These are phyloP conservation scores for Napeogenes sylphis DNA, from an alignment of 2,888 invertebrate species.

Conservation along the genomic window DNA sequence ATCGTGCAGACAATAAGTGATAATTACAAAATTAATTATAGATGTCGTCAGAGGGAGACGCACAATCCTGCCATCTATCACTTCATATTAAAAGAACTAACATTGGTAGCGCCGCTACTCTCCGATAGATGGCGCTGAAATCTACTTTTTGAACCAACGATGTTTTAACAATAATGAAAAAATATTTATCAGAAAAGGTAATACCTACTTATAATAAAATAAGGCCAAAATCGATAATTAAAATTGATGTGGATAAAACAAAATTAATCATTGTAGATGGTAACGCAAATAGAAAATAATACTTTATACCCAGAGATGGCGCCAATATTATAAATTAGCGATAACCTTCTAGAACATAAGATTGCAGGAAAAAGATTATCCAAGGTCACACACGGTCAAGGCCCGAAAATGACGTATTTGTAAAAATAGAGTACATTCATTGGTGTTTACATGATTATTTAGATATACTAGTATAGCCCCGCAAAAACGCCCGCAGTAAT, in stretches of 20 bases:
- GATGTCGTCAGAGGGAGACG: conserved; percentile 1
- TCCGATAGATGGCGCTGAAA: conserved; percentile 36
- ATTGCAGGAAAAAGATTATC: conserved; percentile 32
- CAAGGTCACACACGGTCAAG: conserved; percentile 33
- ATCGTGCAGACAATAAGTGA: conserved; percentile 34
- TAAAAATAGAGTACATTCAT: conserved; percentile 10
- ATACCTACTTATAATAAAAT: too few relatives aligned
- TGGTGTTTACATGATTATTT: neutral
- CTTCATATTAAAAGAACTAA: neutral
- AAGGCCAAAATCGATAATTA: too few relatives aligned
- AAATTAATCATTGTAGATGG: too few relatives aligned
- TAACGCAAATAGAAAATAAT: neutral
- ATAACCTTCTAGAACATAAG: conserved; percentile 44
- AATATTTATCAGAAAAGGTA: too few relatives aligned
- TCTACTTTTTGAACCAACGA: neutral
- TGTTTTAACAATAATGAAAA: too few relatives aligned
- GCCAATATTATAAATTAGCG: conserved; percentile 15
- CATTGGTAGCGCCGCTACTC: conserved; percentile 25
- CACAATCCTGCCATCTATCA: conserved; percentile 19
- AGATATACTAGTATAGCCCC: neutral
- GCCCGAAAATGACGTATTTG: conserved; percentile 25
- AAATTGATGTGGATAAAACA: too few relatives aligned
- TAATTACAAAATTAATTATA: neutral
- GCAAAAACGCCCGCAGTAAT: too few relatives aligned
- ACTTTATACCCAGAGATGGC: conserved; percentile 32